Conservation (phyloP, 2,113 vertebrate genomes). For the Pteronura brasiliensis region DNA sequence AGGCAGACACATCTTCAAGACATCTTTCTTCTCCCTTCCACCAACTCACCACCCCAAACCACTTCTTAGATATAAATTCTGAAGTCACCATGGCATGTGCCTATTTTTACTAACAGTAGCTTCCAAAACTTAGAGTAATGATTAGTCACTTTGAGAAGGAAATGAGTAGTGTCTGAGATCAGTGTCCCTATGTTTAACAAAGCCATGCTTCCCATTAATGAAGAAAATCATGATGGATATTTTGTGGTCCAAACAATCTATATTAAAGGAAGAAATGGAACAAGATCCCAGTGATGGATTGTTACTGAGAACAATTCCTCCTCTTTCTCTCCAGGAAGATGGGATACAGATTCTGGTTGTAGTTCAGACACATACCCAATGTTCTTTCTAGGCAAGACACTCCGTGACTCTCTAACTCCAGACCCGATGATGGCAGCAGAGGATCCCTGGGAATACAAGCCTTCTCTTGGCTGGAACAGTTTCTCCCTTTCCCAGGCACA, state of each 20-base stretch:
- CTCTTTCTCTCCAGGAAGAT: neutral
- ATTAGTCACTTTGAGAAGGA: slow-evolving; percentile 15
- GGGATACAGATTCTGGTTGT: neutral
- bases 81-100: neutral
- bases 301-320: neutral
- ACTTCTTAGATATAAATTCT: neutral
- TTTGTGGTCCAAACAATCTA: neutral
- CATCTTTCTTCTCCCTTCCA: neutral
- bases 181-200: neutral
- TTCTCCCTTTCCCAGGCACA: neutral
- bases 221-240: neutral
- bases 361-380: neutral
- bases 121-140: slow-evolving; percentile 13
- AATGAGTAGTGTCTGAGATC: neutral
- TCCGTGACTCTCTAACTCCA: neutral
- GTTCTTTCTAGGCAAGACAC: neutral
- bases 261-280: neutral
- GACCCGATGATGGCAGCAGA: neutral
- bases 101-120: neutral
- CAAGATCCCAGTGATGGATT: neutral
- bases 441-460: neutral
- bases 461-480: neutral
- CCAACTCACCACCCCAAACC: neutral
- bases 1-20: neutral
- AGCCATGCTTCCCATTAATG: neutral